Evolutionary conservation across 2,797 vertebrate genomes (phyloP).

Genomic region (Cygnus olor): DNA sequence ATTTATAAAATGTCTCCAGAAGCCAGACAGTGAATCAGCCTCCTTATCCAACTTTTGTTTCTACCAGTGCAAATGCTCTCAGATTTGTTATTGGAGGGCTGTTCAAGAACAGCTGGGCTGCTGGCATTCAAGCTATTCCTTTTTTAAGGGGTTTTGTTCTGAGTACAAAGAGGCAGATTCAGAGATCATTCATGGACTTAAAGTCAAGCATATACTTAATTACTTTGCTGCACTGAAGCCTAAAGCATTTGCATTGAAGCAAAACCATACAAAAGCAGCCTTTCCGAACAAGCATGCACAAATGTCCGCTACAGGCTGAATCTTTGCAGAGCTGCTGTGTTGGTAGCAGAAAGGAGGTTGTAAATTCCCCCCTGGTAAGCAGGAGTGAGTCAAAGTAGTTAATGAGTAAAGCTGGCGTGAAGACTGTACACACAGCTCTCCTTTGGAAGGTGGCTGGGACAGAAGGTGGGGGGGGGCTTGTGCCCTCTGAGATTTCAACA

Average conservation of each 20-base stretch:
- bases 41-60: slow-evolving; percentile 73
- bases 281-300: not conserved
- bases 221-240: not conserved
- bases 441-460: not conserved
- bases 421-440: not conserved
- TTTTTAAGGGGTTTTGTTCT: slow-evolving; percentile 61
- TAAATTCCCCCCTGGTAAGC: not conserved
- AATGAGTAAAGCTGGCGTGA: not conserved
- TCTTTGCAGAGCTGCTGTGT: not conserved
- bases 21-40: slow-evolving; percentile 67
- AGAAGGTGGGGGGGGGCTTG: not conserved
- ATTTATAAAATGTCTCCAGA: slow-evolving; percentile 74
- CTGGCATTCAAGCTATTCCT: slow-evolving; percentile 68
- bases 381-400: not conserved
- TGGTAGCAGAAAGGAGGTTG: not conserved
- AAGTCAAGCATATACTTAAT: slow-evolving; percentile 47
- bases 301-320: fast-evolving
- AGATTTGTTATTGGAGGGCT: slow-evolving; percentile 49
- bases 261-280: slow-evolving; percentile 1
- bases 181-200: slow-evolving; percentile 41
- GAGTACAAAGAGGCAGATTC: slow-evolving; percentile 32
- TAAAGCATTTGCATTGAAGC: slow-evolving; percentile 35
- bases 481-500: not conserved
- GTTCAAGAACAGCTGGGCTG: slow-evolving; percentile 62
- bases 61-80: slow-evolving; percentile 55